These are phyloP conservation scores for Pocillopora grandis DNA, from an alignment of 92 coral and sea anemone species.

Conservation along the genomic window DNA sequence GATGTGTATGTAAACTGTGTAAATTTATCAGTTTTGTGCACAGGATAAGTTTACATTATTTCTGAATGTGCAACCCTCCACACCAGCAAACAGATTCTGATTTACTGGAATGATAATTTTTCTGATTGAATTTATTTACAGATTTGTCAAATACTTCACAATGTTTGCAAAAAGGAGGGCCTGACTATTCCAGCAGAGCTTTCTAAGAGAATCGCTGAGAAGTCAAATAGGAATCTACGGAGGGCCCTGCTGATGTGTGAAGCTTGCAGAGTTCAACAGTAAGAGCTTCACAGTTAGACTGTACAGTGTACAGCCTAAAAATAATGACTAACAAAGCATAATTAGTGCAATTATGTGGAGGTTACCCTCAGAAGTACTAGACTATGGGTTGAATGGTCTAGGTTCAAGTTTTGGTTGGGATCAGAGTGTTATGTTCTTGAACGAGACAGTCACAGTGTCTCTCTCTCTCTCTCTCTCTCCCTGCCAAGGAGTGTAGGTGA, in stretches of 20 bases:
- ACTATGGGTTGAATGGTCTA: too few species aligned
- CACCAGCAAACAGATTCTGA: not conserved
- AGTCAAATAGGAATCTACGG: constrained; percentile 89
- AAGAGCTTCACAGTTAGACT: constrained; percentile 23
- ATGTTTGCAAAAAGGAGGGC: constrained; percentile 95
- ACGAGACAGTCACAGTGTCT: too few species aligned
- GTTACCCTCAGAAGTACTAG: too few species aligned
- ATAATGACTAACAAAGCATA: too few species aligned
- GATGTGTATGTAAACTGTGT: not conserved
- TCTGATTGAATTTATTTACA: constrained; percentile 1
- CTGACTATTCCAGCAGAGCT: constrained; percentile 83
- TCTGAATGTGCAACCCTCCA: too few species aligned
- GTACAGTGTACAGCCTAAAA: too few species aligned
- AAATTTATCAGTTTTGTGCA: not conserved
- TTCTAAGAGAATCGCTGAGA: constrained; percentile 89
- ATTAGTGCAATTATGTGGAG: not conserved
- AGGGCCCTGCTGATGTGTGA: constrained; percentile 98
- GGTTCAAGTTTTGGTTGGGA: too few species aligned
- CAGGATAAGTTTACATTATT: too few species aligned
- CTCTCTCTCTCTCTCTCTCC: too few species aligned
- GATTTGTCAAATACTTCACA: constrained; percentile 91
- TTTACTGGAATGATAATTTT: not conserved
- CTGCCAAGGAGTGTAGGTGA: too few species aligned
- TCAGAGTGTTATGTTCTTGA: too few species aligned
- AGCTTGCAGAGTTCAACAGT: constrained; percentile 98